Evolutionary conservation across 2,113 vertebrate species (phyloP), one percentile per base, ranked within the genome.

Genomic region (Datnioides undecimradiatus): DNA sequence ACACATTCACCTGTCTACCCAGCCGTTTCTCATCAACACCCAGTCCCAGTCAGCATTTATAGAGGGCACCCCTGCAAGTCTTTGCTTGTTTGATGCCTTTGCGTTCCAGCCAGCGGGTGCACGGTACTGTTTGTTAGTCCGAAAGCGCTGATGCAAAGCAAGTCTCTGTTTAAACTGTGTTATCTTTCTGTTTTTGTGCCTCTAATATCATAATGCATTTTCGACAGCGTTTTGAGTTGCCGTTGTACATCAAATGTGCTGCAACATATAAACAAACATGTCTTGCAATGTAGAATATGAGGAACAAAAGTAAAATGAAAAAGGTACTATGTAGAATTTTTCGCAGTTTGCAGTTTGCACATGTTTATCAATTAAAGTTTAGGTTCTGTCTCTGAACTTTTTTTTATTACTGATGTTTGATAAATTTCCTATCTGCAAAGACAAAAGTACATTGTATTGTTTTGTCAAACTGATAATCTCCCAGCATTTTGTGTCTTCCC

Each of bases 381-480:
- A n/a, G n/a, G n/a, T n/a, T n/a, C n/a, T n/a, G n/a, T n/a, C n/a
- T n/a, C n/a, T n/a, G n/a, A n/a, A n/a, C n/a, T n/a, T n/a, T n/a
- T n/a, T n/a, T n/a, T n/a, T n/a, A 69, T 34, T 1, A 34, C 23
- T 25, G 6, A 46, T 10, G 6, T 45, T 64, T 19, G 14, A 29
- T 14, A 8, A n/a, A n/a, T 1, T 49, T 31, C 55, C 13, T 3
- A 6, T 17, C 12, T 41, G 12, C 13, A 49, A 27, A 17, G 10
- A 69, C 25, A 55, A 58, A 11, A 52, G 31, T 23, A 36, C n/a
- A n/a, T n/a, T 9, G n/a, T 69, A 27, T 58, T 59, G 62, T 77
- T 80, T 65, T 60, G 17, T 68, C 43, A 75, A 49, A 79, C 23
- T 49, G 17, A 63, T 70, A 0, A 29, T 78, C 11, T 57, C 27